Conservation (phyloP, 2,888 invertebrate genomes). For the Melipona beecheii region DNA sequence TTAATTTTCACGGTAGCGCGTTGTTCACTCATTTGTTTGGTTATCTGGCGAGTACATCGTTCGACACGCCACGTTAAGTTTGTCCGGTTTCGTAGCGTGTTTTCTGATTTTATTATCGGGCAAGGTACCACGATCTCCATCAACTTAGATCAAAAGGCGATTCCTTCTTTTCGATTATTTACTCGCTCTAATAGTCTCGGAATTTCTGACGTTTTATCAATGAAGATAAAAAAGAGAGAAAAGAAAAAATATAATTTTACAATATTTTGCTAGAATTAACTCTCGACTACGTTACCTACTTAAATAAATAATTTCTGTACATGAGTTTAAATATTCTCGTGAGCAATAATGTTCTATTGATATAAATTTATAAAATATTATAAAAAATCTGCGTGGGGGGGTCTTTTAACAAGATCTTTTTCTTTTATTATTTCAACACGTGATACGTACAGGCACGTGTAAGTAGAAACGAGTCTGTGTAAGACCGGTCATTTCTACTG, state of each 20-base stretch:
- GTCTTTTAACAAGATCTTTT: no score
- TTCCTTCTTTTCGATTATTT: constrained; percentile 14
- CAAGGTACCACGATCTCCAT: constrained; percentile 30
- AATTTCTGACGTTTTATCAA: background rate
- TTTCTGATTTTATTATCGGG: constrained; percentile 38
- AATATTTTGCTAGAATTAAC: background rate
- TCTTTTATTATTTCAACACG: no score
- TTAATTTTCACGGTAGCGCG: constrained; percentile 16
- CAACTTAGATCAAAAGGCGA: constrained; percentile 23
- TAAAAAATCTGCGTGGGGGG: no score
- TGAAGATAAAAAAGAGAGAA: background rate
- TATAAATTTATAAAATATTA: no score
- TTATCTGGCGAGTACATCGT: constrained; percentile 43
- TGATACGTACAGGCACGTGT: no score
- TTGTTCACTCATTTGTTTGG: constrained; percentile 40
- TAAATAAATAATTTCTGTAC: no score
- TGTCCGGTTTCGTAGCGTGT: constrained; percentile 27
- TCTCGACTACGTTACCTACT: background rate
- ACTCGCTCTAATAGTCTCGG: background rate
- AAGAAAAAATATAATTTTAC: background rate
- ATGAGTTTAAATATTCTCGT: no score
- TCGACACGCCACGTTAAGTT: constrained; percentile 44
- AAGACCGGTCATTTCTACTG: no score
- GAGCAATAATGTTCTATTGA: no score
- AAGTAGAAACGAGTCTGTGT: no score